A percentile compares a stretch with the other conserved stretches of the same genome.
Conservation (phyloP, 1,140 invertebrate genomes). For the Brachionus asplanchnoidis region DNA sequence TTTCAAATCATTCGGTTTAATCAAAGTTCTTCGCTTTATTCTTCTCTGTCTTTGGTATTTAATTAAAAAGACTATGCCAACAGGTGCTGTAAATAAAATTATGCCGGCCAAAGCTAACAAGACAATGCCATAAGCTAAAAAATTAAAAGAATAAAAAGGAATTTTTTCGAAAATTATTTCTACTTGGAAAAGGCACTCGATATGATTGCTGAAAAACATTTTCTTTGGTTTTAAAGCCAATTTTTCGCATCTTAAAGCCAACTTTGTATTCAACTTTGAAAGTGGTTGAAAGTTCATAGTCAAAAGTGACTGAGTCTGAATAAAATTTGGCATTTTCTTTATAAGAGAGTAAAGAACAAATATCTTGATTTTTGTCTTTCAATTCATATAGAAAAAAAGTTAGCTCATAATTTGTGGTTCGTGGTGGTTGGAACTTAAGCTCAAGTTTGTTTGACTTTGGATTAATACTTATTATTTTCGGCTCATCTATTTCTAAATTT, state of each 20-base stretch:
- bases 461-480: background rate
- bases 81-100: background rate
- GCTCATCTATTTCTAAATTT: background rate
- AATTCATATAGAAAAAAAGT: background rate
- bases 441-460: background rate
- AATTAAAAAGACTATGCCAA: background rate
- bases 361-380: background rate
- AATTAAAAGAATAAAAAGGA: background rate
- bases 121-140: background rate
- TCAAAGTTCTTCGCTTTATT: background rate
- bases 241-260: background rate
- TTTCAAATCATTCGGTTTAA: background rate
- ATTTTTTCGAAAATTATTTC: no score
- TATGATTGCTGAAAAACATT: background rate
- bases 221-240: background rate
- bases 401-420: background rate
- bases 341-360: background rate
- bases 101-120: background rate
- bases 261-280: background rate
- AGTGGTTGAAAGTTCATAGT: background rate
- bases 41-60: background rate
- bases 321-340: background rate
- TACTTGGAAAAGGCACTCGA: constrained; percentile 22
- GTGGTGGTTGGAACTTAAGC: background rate
- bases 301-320: background rate